Percentiles rank a stretch among this genome's conserved stretches.
phyloP scores from a whole-genome alignment of 2,797 vertebrate genomes.

The Moxostoma hubbsi region DNA sequence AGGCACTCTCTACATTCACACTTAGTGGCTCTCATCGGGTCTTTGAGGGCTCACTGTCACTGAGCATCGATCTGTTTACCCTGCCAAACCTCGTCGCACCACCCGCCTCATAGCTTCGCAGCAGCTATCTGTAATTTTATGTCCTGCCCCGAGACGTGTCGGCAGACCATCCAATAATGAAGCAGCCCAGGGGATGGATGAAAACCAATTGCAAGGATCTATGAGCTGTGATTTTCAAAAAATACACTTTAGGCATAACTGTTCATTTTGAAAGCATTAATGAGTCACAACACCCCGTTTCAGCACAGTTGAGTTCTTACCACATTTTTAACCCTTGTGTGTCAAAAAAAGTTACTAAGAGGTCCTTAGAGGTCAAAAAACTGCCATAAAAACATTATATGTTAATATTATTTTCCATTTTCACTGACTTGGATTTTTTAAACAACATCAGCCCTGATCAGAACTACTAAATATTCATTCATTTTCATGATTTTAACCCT shows the following conservation, averaged over 20 bases:
- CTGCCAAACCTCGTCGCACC: conserved; percentile 33
- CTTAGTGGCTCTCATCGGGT: conserved; percentile 38
- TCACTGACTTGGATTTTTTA: too few relatives aligned
- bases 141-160: conserved; percentile 43
- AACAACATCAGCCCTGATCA: too few relatives aligned
- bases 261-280: neutral
- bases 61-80: conserved; percentile 59
- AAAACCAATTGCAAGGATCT: neutral
- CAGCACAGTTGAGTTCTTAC: too few relatives aligned
- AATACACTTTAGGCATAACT: neutral
- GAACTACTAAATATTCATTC: too few relatives aligned
- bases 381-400: too few relatives aligned
- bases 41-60: conserved; percentile 52
- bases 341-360: too few relatives aligned
- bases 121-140: conserved; percentile 67
- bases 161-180: conserved; percentile 33
- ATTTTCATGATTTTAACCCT: too few relatives aligned
- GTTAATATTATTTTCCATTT: too few relatives aligned
- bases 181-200: conserved; percentile 19
- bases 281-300: too few relatives aligned
- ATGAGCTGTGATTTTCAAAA: neutral
- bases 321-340: too few relatives aligned
- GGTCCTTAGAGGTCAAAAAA: too few relatives aligned
- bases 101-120: conserved; percentile 58
- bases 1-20: conserved; percentile 29